phyloP scores from a whole-genome alignment of 1,140 invertebrate species.

The Drosophila trapezifrons region DNA sequence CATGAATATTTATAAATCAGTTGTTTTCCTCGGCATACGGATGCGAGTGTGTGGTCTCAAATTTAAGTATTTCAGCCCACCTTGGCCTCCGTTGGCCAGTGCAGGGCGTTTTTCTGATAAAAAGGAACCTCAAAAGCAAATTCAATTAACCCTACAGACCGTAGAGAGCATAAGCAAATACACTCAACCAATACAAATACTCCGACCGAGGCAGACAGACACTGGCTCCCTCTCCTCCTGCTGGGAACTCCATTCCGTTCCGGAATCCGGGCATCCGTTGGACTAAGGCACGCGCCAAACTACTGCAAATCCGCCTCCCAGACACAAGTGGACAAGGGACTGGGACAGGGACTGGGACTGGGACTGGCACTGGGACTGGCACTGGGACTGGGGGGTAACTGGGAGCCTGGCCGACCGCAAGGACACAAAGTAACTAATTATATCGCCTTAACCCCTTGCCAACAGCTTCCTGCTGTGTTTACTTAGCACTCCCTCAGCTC shows the following conservation, averaged over 20 bases:
- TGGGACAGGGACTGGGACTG: neutral
- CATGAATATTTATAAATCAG: conserved; percentile 54
- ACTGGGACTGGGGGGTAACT: neutral
- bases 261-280: conserved; percentile 13
- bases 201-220: conserved; percentile 47
- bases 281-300: conserved; percentile 64
- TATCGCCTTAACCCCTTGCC: conserved; percentile 74
- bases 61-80: conserved; percentile 1
- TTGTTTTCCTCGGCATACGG: conserved; percentile 35
- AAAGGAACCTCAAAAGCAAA: conserved; percentile 71
- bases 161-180: conserved; percentile 80
- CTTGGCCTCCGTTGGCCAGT: neutral
- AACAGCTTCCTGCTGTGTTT: conserved; percentile 61
- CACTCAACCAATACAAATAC: conserved; percentile 80
- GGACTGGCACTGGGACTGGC: neutral
- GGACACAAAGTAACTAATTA: conserved; percentile 81
- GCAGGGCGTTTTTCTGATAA: conserved; percentile 23
- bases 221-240: conserved; percentile 9
- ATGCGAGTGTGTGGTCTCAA: conserved; percentile 24
- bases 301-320: conserved; percentile 56
- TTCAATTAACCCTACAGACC: conserved; percentile 80
- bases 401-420: conserved; percentile 47
- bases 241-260: conserved; percentile 31
- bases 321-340: conserved; percentile 15
- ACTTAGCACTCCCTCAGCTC: conserved; percentile 35